Evolutionary conservation across 1,140 invertebrate genomes (phyloP).

Genomic region (Mizuhopecten yessoensis): DNA sequence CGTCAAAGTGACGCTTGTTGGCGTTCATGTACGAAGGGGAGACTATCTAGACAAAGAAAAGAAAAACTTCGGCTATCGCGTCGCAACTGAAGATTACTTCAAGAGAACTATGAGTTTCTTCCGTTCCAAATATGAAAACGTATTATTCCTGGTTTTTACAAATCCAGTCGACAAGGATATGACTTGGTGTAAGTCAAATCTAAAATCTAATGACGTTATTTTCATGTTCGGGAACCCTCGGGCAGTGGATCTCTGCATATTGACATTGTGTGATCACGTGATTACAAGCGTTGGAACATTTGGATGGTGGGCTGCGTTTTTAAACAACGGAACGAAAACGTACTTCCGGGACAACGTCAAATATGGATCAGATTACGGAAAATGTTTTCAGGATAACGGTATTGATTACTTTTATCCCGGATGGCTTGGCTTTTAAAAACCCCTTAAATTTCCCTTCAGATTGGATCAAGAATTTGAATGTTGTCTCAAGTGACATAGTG

Average conservation of each 20-base stretch:
- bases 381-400: conserved; percentile 60
- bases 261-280: conserved; percentile 75
- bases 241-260: conserved; percentile 75
- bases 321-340: conserved; percentile 67
- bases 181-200: conserved; percentile 54
- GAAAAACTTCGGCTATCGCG: conserved; percentile 55
- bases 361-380: conserved; percentile 51
- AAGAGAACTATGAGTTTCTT: conserved; percentile 58
- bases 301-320: conserved; percentile 77
- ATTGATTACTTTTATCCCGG: conserved; percentile 60
- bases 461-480: too few relatives aligned
- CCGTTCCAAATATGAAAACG: conserved; percentile 48
- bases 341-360: conserved; percentile 68
- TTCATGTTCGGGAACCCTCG: conserved; percentile 49
- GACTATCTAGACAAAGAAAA: conserved; percentile 53
- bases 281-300: conserved; percentile 79
- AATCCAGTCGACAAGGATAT: conserved; percentile 49
- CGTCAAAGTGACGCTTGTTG: conserved; percentile 55
- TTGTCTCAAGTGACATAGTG: too few relatives aligned
- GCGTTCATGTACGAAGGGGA: conserved; percentile 62
- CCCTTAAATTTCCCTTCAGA: too few relatives aligned
- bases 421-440: conserved; percentile 61
- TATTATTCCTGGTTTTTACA: conserved; percentile 62
- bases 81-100: conserved; percentile 57
- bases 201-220: conserved; percentile 54